Evolutionary conservation across 2,113 vertebrate species (phyloP).

Genomic region (Scomber scombrus): DNA sequence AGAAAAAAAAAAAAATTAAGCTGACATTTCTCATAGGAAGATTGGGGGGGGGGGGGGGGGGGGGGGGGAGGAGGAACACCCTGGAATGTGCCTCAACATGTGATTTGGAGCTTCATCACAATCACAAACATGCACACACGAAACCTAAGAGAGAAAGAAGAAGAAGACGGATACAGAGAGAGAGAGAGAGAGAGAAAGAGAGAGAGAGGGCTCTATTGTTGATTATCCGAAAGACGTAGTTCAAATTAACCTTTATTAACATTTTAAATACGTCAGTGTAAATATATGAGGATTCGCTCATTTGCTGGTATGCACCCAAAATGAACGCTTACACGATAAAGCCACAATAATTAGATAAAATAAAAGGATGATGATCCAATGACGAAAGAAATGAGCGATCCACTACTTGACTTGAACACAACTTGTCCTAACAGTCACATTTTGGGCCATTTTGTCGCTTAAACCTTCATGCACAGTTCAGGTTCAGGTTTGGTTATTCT

Average conservation of each 20-base stretch:
- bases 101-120: conserved; percentile 52
- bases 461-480: too few species aligned
- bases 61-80: conserved; percentile 73
- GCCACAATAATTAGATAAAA: background rate
- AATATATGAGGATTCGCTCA: background rate
- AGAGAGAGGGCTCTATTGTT: background rate
- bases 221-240: background rate
- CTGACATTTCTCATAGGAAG: conserved; percentile 61
- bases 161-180: background rate
- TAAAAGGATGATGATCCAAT: too few species aligned
- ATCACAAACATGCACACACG: conserved; percentile 24
- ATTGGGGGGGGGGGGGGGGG: too few species aligned
- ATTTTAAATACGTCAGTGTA: background rate
- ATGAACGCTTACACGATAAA: too few species aligned
- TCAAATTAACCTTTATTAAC: background rate
- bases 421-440: too few species aligned
- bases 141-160: conserved; percentile 1
- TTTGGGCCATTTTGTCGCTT: too few species aligned
- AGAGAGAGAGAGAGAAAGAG: background rate
- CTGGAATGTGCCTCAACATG: conserved; percentile 76
- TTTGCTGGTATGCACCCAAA: background rate
- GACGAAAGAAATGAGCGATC: too few species aligned
- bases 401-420: too few species aligned
- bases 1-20: background rate
- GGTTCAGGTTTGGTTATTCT: too few species aligned